Conservation (phyloP, 2,888 invertebrate species). For the Melanchra persicariae region DNA sequence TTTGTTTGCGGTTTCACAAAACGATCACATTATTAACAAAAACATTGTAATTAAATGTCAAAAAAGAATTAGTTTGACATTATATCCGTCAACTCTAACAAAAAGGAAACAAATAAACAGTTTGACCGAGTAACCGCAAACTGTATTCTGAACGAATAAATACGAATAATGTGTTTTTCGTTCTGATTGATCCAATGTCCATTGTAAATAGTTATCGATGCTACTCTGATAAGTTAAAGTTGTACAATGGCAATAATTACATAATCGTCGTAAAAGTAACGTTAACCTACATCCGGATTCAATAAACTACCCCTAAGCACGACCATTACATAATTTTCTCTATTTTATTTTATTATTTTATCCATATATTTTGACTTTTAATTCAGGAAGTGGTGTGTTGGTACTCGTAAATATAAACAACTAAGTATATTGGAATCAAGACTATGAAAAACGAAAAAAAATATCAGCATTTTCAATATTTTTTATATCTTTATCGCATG, state of each 20-base stretch:
- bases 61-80: conserved; percentile 1
- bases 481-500: no score
- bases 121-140: conserved; percentile 5
- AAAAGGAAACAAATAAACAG: conserved; percentile 4
- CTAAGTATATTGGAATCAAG: not conserved
- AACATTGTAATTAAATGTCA: conserved; percentile 7
- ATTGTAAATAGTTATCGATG: not conserved
- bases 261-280: conserved; percentile 1
- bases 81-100: not conserved
- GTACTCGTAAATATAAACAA: not conserved
- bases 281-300: conserved; percentile 18
- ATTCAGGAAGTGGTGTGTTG: not conserved
- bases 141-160: conserved; percentile 3
- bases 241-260: conserved; percentile 1
- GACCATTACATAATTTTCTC: not conserved
- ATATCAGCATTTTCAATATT: not conserved
- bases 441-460: not conserved
- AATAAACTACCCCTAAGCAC: conserved; percentile 3
- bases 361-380: not conserved
- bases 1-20: conserved; percentile 10
- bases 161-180: conserved; percentile 1
- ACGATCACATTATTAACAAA: not conserved
- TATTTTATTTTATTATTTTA: not conserved
- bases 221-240: conserved; percentile 1
- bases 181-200: not conserved